Evolutionary conservation across 2,797 vertebrate species (phyloP), one percentile per base, ranked within the genome.

Genomic region (Sylvia borin): DNA sequence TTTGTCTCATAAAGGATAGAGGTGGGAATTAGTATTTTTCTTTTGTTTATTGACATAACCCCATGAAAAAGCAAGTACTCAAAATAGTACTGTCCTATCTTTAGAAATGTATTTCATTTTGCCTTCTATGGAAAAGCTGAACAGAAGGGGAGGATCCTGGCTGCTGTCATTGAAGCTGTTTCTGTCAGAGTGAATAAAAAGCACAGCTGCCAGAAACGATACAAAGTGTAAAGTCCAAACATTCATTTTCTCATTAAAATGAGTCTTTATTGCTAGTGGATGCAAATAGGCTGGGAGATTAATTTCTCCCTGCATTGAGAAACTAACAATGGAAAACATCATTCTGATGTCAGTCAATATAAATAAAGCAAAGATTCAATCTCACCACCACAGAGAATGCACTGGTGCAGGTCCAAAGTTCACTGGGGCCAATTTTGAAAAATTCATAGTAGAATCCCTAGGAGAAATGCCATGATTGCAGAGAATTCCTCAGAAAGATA

Each of bases 171-270:
- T 91, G 87, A 97, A 95, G 82, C 83, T 87, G 75, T 92, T 96
- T 96, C 94, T 90, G 82, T 97, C 88, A 95, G 76, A 91, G 94
- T 78, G 92, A 96, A 96, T 92, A 96, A 96, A 97, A 94, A 92
- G n/a, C 74, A 47, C 88, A 96, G 93, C 91, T 97, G 96, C 85
- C 92, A 97, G 89, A 90, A 95, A 96, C 92, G 82, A 96, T 88
- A 68, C 76, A 94, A 96, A 97, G 83, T 77, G 61, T 62, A 79
- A 93, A 95, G 74, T 79, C 76, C 93, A 97, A 94, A 90, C 93
- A 93, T 66, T 95, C 42, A 95, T 97, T 97, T 97, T 96, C 86
- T 95, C 85, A 96, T 97, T 97, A 96, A 97, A 96, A 93, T 72
- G 18, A 40, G 74, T n/a, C 48, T 93, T 97, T 95, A 94, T 65